A percentile compares a stretch with the other conserved stretches of the same genome.
Conservation (phyloP, 2,113 vertebrate genomes). For the Engraulis encrasicolus region DNA sequence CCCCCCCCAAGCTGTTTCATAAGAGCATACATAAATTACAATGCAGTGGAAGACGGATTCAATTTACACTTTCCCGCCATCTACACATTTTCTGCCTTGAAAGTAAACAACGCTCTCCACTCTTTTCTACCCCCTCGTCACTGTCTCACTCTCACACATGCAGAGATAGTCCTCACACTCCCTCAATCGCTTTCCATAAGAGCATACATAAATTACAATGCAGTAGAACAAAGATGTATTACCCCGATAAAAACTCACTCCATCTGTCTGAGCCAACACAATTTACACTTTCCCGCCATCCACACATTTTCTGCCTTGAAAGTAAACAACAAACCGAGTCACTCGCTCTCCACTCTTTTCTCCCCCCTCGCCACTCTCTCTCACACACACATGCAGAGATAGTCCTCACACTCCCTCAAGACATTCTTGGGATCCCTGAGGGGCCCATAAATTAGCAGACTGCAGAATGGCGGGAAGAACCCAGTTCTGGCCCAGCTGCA, state of each 20-base stretch:
- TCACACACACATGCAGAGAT: neutral
- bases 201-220: no score
- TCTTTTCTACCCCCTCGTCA: neutral
- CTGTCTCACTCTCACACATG: neutral
- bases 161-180: neutral
- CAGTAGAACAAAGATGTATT: no score
- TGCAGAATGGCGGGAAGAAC: neutral
- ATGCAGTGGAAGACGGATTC: neutral
- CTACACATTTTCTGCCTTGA: neutral
- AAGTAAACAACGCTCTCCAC: neutral
- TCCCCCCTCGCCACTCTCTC: neutral
- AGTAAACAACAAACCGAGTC: no score
- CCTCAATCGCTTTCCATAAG: no score
- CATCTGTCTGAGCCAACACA: neutral
- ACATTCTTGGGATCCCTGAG: constrained; percentile 1
- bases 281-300: neutral
- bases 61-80: neutral
- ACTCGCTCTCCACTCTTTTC: neutral
- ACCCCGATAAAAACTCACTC: neutral
- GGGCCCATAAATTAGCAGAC: neutral
- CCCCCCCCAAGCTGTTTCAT: no score
- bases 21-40: no score
- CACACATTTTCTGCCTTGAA: neutral
- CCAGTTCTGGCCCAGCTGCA: neutral
- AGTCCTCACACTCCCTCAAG: neutral